Evolutionary conservation across 2,797 vertebrate species (phyloP), one percentile per base, ranked within the genome.

Genomic region (Momotus momota): DNA sequence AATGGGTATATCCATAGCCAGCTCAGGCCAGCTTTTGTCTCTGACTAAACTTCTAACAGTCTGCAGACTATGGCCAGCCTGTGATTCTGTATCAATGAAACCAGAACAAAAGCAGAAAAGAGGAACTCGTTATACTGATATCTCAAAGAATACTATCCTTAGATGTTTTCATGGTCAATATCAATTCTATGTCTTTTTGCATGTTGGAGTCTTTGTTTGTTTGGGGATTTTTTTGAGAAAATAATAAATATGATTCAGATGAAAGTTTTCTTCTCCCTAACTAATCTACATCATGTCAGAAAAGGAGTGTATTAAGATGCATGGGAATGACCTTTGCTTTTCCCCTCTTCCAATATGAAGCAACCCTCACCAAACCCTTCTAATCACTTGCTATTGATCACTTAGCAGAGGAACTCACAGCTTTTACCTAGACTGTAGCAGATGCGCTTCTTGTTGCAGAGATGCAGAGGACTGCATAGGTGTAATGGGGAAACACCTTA

Each of bases 381-480:
- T 33, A 9, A 40, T 17, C 10, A 57, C 11, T 26, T 65, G 9
- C 10, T 35, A 2, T 12, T 1, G 0, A 38, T 55, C 17, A 33
- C 2, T 9, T 10, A 35, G 16, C 29, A 71, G 31, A 74, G 3
- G 16, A 7, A 54, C 5, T 8, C 4, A 19, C 35, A 58, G 14
- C 9, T 79, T 78, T 75, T n/a, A 6, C 12, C 3, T 19, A 3
- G 4, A 1, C 22, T 77, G 5, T 18, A 55, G 9, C 43, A 67
- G 13, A 16, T 10, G 7, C 46, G 12, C 8, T 71, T 45, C 6
- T 40, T 49, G 4, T 9, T 61, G 21, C 48, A 66, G 52, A 74
- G 11, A 3, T 25, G 13, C 18, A 46, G 43, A 67, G 5, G 18
- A 67, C 33, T 10, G 11, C 27, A 10, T 2, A 12, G n/a, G 4